Percentiles rank a stretch among this genome's conserved stretches.
phyloP scores from a whole-genome alignment of 2,797 vertebrate species.

The Taeniopygia guttata region DNA sequence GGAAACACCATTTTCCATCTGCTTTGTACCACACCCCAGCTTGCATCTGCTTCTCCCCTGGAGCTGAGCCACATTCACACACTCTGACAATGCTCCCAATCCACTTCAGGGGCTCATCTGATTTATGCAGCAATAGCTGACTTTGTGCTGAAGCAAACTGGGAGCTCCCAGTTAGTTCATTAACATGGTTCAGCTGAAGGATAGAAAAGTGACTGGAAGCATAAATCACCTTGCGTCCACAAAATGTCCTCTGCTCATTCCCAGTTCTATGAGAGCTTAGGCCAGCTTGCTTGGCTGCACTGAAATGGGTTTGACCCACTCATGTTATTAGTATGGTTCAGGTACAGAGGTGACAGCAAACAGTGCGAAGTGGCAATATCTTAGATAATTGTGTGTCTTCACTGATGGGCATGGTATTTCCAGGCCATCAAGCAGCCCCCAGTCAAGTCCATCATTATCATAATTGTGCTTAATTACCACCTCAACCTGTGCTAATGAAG shows the following conservation, averaged over 20 bases:
- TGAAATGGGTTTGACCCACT: neutral
- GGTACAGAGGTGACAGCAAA: neutral
- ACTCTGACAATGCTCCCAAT: neutral
- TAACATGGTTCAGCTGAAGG: neutral
- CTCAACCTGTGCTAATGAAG: neutral
- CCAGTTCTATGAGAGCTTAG: neutral
- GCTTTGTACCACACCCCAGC: neutral
- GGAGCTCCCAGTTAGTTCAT: neutral
- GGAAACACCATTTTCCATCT: neutral
- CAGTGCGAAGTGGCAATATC: neutral
- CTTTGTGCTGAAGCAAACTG: neutral
- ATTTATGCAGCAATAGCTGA: neutral
- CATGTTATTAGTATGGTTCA: neutral
- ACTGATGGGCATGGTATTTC: neutral
- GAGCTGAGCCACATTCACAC: neutral
- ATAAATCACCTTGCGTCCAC: neutral
- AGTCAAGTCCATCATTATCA: neutral
- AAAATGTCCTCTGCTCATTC: neutral
- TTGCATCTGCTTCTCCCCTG: neutral
- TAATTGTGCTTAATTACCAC: neutral
- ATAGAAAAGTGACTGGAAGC: neutral
- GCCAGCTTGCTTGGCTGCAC: neutral
- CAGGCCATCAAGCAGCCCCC: neutral
- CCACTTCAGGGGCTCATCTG: neutral
- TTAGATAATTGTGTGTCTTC: neutral